phyloP scores from a whole-genome alignment of 2,888 invertebrate genomes.

The Belgica antarctica region DNA sequence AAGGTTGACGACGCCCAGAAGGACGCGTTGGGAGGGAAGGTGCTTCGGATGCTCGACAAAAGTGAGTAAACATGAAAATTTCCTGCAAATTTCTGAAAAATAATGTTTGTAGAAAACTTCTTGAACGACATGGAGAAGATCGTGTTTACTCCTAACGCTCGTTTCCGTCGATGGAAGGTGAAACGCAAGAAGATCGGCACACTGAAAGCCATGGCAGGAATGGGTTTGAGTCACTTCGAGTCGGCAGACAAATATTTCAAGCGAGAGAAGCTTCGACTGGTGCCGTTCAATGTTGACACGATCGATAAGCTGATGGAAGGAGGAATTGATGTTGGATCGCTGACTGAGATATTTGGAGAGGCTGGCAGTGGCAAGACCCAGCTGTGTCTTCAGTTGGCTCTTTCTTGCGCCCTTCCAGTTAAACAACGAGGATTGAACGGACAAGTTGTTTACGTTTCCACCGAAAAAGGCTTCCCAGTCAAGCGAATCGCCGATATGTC shows the following conservation, averaged over 20 bases:
- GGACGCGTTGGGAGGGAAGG: background rate
- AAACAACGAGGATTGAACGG: slow-evolving; percentile 55
- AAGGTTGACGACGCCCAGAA: background rate
- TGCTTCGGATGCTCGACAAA: background rate
- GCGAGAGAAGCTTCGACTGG: background rate
- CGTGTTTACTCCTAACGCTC: background rate
- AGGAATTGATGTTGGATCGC: slow-evolving; percentile 64
- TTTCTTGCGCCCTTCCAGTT: slow-evolving; percentile 58
- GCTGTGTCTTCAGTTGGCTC: slow-evolving; percentile 67
- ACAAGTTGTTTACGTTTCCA: slow-evolving; percentile 68
- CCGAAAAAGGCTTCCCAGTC: slow-evolving; percentile 71
- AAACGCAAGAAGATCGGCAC: background rate
- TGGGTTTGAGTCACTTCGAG: too few relatives aligned
- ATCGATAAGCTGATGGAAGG: slow-evolving; percentile 63
- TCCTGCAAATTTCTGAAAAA: too few relatives aligned
- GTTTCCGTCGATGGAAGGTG: background rate
- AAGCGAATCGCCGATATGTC: slow-evolving; percentile 63
- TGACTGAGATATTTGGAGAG: slow-evolving; percentile 72
- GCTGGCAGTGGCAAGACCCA: slow-evolving; percentile 76
- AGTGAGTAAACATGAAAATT: background rate
- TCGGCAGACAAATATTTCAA: background rate
- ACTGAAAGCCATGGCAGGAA: too few relatives aligned
- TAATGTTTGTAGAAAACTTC: background rate
- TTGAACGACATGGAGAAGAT: background rate
- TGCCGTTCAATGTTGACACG: background rate